phyloP scores from a whole-genome alignment of 1,140 invertebrate genomes.

The Lepidurus packardi region DNA sequence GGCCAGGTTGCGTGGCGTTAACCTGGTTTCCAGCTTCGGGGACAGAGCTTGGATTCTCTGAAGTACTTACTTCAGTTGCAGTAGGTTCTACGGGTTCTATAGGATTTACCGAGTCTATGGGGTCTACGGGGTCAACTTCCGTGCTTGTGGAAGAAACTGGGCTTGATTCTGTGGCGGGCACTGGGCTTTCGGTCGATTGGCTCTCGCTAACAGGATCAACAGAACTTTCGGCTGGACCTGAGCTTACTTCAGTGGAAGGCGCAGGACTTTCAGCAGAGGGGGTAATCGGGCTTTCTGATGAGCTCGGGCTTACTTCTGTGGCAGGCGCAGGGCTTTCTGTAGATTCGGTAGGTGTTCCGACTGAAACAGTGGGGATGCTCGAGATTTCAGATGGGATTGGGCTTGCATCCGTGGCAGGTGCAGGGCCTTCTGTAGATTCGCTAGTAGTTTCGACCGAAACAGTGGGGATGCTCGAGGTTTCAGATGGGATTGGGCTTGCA shows the following conservation, averaged over 20 bases:
- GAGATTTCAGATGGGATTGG: neutral
- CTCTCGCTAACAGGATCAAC: neutral
- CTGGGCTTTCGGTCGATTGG: neutral
- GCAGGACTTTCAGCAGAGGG: neutral
- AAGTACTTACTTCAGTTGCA: neutral
- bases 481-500: neutral
- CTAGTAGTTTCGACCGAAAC: neutral
- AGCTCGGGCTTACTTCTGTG: neutral
- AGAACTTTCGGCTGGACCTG: neutral
- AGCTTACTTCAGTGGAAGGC: neutral
- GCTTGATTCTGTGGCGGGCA: neutral
- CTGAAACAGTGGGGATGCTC: slow-evolving; percentile 5
- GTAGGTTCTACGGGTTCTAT: neutral
- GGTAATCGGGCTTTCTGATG: neutral
- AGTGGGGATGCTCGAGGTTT: slow-evolving; percentile 12
- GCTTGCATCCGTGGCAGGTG: neutral
- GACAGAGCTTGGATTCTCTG: neutral
- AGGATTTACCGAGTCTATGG: neutral
- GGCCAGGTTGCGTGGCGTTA: too few relatives aligned
- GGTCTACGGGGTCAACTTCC: neutral
- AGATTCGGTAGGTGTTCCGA: neutral
- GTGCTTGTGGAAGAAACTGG: neutral
- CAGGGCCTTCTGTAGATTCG: neutral
- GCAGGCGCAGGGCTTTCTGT: neutral
- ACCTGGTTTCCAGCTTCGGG: slow-evolving; percentile 23